Base-by-base conservation (phyloP, 2,113 vertebrate genomes). In the Archilochus colubris region DNA sequence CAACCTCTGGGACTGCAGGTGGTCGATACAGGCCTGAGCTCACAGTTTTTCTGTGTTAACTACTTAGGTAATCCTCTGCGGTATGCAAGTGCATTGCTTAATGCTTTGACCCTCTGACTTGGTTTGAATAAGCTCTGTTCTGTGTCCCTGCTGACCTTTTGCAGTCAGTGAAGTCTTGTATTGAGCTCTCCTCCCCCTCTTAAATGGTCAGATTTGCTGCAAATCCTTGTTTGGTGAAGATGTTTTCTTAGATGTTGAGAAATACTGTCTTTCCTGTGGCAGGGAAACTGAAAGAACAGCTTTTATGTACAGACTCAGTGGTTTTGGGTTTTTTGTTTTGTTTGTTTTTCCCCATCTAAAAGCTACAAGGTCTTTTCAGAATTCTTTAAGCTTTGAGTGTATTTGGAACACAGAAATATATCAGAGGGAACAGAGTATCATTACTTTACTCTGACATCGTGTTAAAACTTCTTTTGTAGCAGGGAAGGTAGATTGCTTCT, bases 71-170 rank as follows among this genome's bases (percentile, higher is more conserved):
- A 92, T 93, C 83, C 40, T 50, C 62, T 78, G 30, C 75, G 86
- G 83, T 40, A 82, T 89, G 91, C 67, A 67, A 75, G 69, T 82
- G 58, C n/a, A 8, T 81, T 79, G 48, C 77, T 78, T 92, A 54
- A 63, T 88, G 68, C 61, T 74, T 63, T 83, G 77, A 74, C 79
- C 84, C 77, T 68, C 31, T 92, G 91, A 73, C 88, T 91, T 84
- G 40, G 43, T 91, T 64, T 86, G 73, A 88, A 20, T 89, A 75
- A 91, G 17, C 74, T 94, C 33, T 44, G 46, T 63, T 91, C 19
- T 48, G n/a, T 79, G 66, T 76, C 80, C 86, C 36, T 54, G 27
- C n/a, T 51, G 58, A 83, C 82, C 82, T 93, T 66, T 73, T 46
- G 24, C 44, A 38, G 46, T 82, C 54, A 16, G 0, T 8, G 19